Evolutionary conservation across 2,888 invertebrate species (phyloP).

Genomic region (Caenorhabditis sulstoni): DNA sequence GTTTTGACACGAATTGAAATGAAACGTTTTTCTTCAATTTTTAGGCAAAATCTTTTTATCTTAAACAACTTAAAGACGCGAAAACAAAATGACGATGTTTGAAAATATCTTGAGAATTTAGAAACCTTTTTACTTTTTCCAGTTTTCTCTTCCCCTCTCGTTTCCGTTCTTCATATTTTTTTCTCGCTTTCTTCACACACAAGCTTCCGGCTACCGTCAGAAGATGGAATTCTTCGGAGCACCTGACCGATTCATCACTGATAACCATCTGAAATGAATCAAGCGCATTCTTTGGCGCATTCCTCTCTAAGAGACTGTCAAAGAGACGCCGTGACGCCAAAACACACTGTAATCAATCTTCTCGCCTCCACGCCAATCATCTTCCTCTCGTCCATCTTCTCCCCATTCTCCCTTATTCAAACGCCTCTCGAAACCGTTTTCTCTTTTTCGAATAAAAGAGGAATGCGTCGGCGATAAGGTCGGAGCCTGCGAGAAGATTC

Average conservation of each 20-base stretch:
- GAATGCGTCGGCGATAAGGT: constrained; percentile 12
- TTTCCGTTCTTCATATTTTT: background rate
- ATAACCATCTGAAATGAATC: constrained; percentile 45
- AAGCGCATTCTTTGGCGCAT: constrained; percentile 27
- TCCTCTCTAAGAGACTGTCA: constrained; percentile 7
- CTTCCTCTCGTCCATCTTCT: constrained; percentile 37
- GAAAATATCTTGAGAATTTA: background rate
- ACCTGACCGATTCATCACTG: constrained; percentile 32
- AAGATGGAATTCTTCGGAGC: constrained; percentile 3
- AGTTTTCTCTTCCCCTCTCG: constrained; percentile 4
- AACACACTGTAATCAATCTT: constrained; percentile 50
- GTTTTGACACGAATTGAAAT: background rate
- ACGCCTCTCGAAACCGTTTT: constrained; percentile 42
- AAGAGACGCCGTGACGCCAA: constrained; percentile 52
- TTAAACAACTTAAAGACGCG: too few species aligned
- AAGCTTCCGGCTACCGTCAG: constrained; percentile 20
- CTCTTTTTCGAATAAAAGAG: constrained; percentile 18
- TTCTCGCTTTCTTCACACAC: constrained; percentile 10
- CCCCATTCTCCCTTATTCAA: constrained; percentile 14
- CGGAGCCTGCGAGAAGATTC: constrained; percentile 27
- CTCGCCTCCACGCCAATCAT: constrained; percentile 52
- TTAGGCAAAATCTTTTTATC: too few species aligned
- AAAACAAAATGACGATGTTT: too few species aligned
- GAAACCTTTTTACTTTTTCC: constrained; percentile 1
- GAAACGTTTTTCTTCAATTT: too few species aligned